Conservation (phyloP, 1,140 invertebrate species). For the Apocrypta bakeri region DNA sequence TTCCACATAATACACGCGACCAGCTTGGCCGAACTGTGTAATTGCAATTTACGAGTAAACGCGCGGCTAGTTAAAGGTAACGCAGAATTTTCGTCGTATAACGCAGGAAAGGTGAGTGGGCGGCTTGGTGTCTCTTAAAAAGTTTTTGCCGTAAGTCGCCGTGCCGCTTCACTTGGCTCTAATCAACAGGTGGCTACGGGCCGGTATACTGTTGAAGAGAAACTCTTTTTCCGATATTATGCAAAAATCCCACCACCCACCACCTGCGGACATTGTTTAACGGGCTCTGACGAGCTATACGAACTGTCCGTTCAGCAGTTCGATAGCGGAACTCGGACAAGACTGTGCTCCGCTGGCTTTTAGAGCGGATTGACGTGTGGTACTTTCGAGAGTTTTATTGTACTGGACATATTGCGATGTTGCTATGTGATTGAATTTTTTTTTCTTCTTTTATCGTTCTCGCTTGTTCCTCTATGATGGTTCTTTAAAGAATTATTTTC, state of each 20-base stretch:
- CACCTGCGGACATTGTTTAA: conserved; percentile 37
- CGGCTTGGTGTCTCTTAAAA: neutral
- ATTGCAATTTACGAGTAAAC: conserved; percentile 9
- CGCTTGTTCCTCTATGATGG: no score
- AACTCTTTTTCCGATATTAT: conserved; percentile 73
- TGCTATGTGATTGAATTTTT: neutral
- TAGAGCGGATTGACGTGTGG: no score
- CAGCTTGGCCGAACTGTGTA: neutral
- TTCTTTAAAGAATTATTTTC: no score
- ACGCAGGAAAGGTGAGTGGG: neutral
- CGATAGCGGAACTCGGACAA: conserved; percentile 43
- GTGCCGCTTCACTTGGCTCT: conserved; percentile 71
- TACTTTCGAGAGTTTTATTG: neutral
- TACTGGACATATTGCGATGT: neutral
- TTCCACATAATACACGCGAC: conserved; percentile 9
- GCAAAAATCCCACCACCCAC: conserved; percentile 69
- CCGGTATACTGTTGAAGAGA: conserved; percentile 70
- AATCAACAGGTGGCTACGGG: conserved; percentile 64
- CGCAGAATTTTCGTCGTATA: conserved; percentile 37
- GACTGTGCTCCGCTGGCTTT: conserved; percentile 3
- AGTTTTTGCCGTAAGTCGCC: conserved; percentile 47
- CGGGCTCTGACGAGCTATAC: neutral
- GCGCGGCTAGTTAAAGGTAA: conserved; percentile 55
- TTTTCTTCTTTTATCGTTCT: no score
- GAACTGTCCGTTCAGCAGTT: neutral